Evolutionary conservation across 2,113 vertebrate species (phyloP), one percentile per base, ranked within the genome.

Genomic region (Sinocyclocheilus grahami): DNA sequence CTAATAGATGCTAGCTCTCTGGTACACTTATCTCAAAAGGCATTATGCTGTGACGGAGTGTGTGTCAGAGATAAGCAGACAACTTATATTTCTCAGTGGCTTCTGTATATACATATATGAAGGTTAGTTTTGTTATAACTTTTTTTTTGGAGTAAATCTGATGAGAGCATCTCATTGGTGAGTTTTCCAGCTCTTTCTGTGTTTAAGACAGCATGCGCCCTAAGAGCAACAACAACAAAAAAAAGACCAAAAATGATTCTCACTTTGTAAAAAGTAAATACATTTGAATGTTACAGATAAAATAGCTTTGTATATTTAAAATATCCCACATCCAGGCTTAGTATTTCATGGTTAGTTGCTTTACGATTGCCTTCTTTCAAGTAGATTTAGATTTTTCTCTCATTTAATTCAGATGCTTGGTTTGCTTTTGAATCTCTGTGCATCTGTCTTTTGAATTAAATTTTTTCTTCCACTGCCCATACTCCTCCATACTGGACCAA

Each of bases 401-500:
- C 0, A 60, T 8, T 72, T 22, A 67, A 33, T 22, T 63, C 24
- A 48, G 5, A 84, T 30, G 8, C 18, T 74, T 39, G 27, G 55
- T 60, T 60, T 39, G 30, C 13, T 4, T 24, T 42, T 30, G 58
- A 18, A 53, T 48, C 42, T 74, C 39, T 42, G 24, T 55, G 27
- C 75, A n/a, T 62, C 12, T 75, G 18, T 48, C 33, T 42, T 37
- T 72, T 51, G 18, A 3, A 6, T 48, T 84, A n/a, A 3, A 1
- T 62, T n/a, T 20, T 58, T 16, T 12, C 18, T 2, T 33, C 2
- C 20, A 67, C 69, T 7, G 3, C 48, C 53, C 24, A n/a, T 37
- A 11, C 69, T 33, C 63, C 33, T 20, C 20, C 42, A 71, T 33
- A 48, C 81, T 83, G 78, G 84, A 90, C 87, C 89, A 46, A 46